Evolutionary conservation across 2,113 vertebrate species (phyloP).

Genomic region (Passerina amoena): DNA sequence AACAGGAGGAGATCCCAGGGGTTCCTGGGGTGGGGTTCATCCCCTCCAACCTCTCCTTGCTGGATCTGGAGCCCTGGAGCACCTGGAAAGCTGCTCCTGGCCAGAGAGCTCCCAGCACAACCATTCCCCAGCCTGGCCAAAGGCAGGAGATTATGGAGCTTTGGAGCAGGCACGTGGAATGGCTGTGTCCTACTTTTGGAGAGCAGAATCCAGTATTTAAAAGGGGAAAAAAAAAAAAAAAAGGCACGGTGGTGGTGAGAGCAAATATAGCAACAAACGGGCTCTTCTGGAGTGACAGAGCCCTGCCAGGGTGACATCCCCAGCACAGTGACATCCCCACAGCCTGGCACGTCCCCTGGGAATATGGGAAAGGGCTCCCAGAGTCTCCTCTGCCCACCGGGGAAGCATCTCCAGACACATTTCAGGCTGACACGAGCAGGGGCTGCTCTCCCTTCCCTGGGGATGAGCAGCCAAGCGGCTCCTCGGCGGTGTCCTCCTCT

Average conservation of each 20-base stretch:
- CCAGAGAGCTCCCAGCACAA: accelerated
- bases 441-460: accelerated
- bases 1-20: background rate
- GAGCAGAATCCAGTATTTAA: background rate
- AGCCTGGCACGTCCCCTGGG: background rate
- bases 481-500: background rate
- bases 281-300: background rate
- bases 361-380: background rate
- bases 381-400: background rate
- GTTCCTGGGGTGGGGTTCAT: accelerated
- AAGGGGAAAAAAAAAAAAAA: background rate
- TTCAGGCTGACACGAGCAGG: background rate
- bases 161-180: conserved; percentile 11
- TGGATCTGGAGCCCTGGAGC: accelerated
- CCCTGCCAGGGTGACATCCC: background rate
- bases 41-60: accelerated
- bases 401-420: accelerated
- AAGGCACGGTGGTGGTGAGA: background rate
- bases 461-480: background rate
- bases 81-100: background rate
- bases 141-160: conserved; percentile 30
- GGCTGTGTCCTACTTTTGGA: conserved; percentile 48
- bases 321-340: background rate
- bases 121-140: background rate
- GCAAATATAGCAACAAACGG: background rate